Conservation (phyloP, 2,888 invertebrate genomes). For the Lasius platythorax region DNA sequence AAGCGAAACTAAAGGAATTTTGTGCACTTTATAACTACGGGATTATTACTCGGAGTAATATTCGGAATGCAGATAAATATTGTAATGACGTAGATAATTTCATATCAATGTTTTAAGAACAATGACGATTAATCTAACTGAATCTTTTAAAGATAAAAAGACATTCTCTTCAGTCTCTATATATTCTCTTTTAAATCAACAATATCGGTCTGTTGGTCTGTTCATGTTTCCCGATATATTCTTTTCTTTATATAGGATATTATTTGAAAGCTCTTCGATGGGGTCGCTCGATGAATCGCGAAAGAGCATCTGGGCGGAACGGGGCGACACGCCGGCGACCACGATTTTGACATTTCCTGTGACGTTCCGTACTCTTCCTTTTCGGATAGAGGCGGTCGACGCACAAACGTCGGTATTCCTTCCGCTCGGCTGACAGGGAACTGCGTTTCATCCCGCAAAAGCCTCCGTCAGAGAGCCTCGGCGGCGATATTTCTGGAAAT, state of each 20-base stretch:
- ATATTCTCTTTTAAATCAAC: not conserved
- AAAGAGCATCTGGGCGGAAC: not conserved
- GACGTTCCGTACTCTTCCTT: conserved; percentile 6
- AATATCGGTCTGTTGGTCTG: not conserved
- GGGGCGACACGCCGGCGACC: not conserved
- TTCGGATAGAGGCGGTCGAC: conserved; percentile 8
- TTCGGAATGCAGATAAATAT: not conserved
- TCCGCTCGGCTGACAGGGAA: conserved; percentile 29
- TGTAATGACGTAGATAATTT: not conserved
- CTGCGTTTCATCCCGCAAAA: conserved; percentile 63
- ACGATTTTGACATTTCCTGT: conserved; percentile 9
- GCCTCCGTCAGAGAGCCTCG: conserved; percentile 21
- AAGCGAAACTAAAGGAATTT: not conserved
- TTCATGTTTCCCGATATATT: not conserved
- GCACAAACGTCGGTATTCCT: conserved; percentile 8
- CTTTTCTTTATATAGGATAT: not conserved
- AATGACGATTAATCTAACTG: not conserved
- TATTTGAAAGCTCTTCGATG: conserved; percentile 9
- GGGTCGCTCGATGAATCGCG: not conserved
- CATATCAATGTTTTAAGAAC: not conserved
- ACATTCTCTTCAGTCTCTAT: not conserved
- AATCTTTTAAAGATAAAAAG: conserved; percentile 1
- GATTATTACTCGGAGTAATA: not conserved
- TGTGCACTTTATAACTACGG: not conserved
- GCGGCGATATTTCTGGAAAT: conserved; percentile 65